Conservation (phyloP, 2,797 vertebrate species). For the Sebastes glaucus region DNA sequence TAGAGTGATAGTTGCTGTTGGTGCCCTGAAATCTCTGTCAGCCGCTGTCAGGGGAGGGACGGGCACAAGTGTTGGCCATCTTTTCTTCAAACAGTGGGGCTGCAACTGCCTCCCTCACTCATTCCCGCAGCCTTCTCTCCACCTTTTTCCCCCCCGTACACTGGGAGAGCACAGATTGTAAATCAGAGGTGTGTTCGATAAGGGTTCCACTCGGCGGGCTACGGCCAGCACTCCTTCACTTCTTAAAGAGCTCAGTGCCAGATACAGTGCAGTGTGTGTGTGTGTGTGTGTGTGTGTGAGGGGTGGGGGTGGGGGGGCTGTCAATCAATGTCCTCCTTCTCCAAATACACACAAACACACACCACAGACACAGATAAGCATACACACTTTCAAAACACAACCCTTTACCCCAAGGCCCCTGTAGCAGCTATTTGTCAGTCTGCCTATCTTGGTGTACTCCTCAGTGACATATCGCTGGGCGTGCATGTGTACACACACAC, state of each 20-base stretch:
- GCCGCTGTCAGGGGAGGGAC: conserved; percentile 50
- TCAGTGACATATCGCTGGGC: background rate
- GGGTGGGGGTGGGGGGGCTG: background rate
- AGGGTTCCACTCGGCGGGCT: conserved; percentile 50
- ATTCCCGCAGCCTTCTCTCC: background rate
- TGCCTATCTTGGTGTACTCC: conserved; percentile 6
- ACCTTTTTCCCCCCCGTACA: background rate
- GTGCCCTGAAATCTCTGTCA: conserved; percentile 55
- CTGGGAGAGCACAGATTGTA: conserved; percentile 44
- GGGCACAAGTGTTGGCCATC: conserved; percentile 41
- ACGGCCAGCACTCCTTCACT: conserved; percentile 50
- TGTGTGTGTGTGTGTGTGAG: background rate
- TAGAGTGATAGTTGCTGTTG: conserved; percentile 48
- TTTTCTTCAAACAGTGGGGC: conserved; percentile 57
- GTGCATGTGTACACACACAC: background rate
- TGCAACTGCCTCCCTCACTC: conserved; percentile 27
- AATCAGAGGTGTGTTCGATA: conserved; percentile 68
- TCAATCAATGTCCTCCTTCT: conserved; percentile 38
- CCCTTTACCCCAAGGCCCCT: background rate
- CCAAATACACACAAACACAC: conserved; percentile 27
- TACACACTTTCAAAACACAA: background rate
- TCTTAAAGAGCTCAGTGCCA: conserved; percentile 55
- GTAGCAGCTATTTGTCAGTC: conserved; percentile 10
- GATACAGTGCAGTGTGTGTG: background rate
- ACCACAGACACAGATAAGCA: conserved; percentile 33